Percentiles rank a stretch among this genome's conserved stretches.
Conservation (phyloP, 2,888 invertebrate species). For the Entomobrya multifasciata region DNA sequence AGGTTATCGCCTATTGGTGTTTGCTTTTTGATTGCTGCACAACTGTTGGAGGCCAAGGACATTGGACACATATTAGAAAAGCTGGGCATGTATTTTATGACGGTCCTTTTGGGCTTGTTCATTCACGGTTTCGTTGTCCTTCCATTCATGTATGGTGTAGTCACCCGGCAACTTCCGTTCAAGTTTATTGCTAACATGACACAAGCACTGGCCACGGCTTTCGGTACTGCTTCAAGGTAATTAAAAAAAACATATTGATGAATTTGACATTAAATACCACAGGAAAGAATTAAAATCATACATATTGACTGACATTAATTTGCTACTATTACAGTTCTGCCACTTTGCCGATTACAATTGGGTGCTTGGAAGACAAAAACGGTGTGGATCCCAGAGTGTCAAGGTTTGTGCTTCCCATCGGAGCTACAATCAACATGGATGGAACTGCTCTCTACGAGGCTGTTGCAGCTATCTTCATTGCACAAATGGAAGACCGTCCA, state of each 20-base stretch:
- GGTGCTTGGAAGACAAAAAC: slow-evolving; percentile 93
- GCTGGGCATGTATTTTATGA: slow-evolving; percentile 95
- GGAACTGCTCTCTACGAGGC: slow-evolving; percentile 98
- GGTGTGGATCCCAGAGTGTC: slow-evolving; percentile 93
- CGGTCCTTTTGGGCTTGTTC: slow-evolving; percentile 92
- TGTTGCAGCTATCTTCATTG: slow-evolving; percentile 95
- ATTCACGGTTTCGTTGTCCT: slow-evolving; percentile 95
- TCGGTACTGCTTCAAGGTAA: slow-evolving; percentile 95
- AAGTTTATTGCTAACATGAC: slow-evolving; percentile 90
- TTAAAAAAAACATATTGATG: slow-evolving; percentile 42
- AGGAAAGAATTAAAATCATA: too few relatives aligned
- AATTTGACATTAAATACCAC: too few relatives aligned
- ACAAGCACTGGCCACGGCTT: slow-evolving; percentile 96
- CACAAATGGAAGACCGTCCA: slow-evolving; percentile 69
- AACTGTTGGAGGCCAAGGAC: slow-evolving; percentile 94
- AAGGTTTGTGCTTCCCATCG: slow-evolving; percentile 97
- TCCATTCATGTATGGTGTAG: slow-evolving; percentile 91
- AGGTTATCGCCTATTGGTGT: slow-evolving; percentile 95
- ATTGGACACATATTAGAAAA: slow-evolving; percentile 91
- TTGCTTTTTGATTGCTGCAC: slow-evolving; percentile 92
- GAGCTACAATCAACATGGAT: slow-evolving; percentile 99
- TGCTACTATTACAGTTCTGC: slow-evolving; percentile 83
- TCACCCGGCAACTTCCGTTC: slow-evolving; percentile 91
- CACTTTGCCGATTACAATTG: slow-evolving; percentile 96
- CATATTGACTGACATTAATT: too few relatives aligned